phyloP scores from a whole-genome alignment of 1,140 invertebrate genomes.

The Oryzaephilus surinamensis region DNA sequence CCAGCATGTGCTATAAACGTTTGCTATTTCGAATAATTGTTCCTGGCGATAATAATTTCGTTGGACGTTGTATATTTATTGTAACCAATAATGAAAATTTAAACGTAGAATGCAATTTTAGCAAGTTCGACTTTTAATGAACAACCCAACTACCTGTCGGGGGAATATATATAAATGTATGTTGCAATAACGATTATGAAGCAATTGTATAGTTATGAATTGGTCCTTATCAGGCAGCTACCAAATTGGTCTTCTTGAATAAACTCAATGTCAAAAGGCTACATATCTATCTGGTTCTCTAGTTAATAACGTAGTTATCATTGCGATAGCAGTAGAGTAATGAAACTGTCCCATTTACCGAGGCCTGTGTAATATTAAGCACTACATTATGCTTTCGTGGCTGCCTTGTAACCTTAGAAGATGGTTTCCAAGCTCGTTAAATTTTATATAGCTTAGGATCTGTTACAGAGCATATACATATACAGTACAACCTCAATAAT shows the following conservation, averaged over 20 bases:
- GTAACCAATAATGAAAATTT: too few species aligned
- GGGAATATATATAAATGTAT: too few species aligned
- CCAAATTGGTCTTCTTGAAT: constrained; percentile 8
- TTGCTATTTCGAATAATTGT: too few species aligned
- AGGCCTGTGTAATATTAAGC: constrained; percentile 22
- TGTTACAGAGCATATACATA: neutral
- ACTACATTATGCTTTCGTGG: constrained; percentile 19
- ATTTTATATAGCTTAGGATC: constrained; percentile 13
- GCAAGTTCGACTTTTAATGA: too few species aligned
- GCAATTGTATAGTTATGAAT: constrained; percentile 9
- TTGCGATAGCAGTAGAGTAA: constrained; percentile 17
- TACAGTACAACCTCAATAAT: too few species aligned
- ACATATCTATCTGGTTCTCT: constrained; percentile 21
- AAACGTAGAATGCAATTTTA: too few species aligned
- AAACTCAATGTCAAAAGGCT: constrained; percentile 20
- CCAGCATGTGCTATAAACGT: too few species aligned
- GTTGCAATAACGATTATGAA: too few species aligned
- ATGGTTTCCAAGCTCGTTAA: constrained; percentile 10
- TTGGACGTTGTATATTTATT: too few species aligned
- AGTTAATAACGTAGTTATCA: constrained; percentile 24
- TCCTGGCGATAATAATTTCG: too few species aligned
- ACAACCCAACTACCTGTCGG: too few species aligned
- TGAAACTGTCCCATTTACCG: constrained; percentile 23
- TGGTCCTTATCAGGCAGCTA: constrained; percentile 9
- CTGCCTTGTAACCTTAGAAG: constrained; percentile 8